Evolutionary conservation across 2,113 vertebrate genomes (phyloP).

Genomic region (Paraplagusia blochii): DNA sequence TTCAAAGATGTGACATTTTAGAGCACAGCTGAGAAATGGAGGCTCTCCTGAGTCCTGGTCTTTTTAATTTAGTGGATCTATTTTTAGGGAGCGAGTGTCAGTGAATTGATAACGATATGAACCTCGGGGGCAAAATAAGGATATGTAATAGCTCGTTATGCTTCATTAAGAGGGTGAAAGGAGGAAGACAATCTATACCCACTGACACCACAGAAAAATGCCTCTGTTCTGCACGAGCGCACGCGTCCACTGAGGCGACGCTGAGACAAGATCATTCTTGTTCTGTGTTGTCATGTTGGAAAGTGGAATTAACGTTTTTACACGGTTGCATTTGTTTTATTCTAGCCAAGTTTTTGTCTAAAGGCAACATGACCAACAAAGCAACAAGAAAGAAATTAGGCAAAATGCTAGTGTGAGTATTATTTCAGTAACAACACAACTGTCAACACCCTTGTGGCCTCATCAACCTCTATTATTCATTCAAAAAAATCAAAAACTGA

Average conservation of each 20-base stretch:
- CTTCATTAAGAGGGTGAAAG: conserved; percentile 37
- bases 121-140: conserved; percentile 12
- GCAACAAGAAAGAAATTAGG: neutral
- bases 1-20: conserved; percentile 16
- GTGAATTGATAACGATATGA: conserved; percentile 18
- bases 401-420: neutral
- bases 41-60: too few relatives aligned
- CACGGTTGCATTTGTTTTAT: conserved; percentile 30
- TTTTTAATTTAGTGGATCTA: neutral
- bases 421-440: too few relatives aligned
- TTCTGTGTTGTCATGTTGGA: conserved; percentile 32
- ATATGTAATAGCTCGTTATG: conserved; percentile 36
- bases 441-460: too few relatives aligned
- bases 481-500: too few relatives aligned
- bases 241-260: conserved; percentile 34
- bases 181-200: conserved; percentile 28
- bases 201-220: conserved; percentile 40
- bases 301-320: conserved; percentile 41
- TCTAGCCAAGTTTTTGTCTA: conserved; percentile 13
- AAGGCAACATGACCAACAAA: conserved; percentile 1
- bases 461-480: too few relatives aligned
- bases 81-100: conserved; percentile 7
- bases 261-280: conserved; percentile 31
- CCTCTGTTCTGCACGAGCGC: conserved; percentile 33
- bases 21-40: conserved; percentile 10